Evolutionary conservation across 1,140 invertebrate genomes (phyloP), one percentile per base, ranked within the genome.

Genomic region (Dryas iulia): DNA sequence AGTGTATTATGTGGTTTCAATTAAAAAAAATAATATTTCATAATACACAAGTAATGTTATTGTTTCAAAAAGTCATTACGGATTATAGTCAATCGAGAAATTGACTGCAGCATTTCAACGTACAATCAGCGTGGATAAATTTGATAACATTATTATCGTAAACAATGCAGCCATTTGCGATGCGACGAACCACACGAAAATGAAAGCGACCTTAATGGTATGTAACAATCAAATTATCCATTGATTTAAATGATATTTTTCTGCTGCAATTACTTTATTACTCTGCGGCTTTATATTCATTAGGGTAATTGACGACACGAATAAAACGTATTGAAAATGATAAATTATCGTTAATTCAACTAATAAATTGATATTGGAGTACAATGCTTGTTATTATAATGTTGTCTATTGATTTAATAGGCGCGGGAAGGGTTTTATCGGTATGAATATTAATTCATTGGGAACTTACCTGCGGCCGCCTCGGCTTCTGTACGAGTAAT

Each of bases 401-500:
- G 39, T 53, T 61, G 26, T 61, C 39, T 61, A 61, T 61, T 61
- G 59, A 61, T 53, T 28, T 21, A 47, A 47, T 47, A 47, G 39
- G 6, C 10, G 14, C 39, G 39, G 35, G 1, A 8, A 21, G 14
- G 39, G 18, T 47, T 47, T 47, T 47, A 21, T 21, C 1, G 14
- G 18, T 53, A 52, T 62, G 59, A 53, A 62, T 62, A 62, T 58
- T 65, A 60, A 67, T 67, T 53, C 53, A 25, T 47, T 66, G 39
- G 5, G 30, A 61, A 66, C 72, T 82, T 84, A 92, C 91, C 91
- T 92, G 79, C 90, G 89, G 71, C 87, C 85, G 52, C 88, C 90
- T 60, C 86, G 86, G 76, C 88, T 92, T 73, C 92, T 83, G 69
- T 92, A 92, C 60, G 92, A 91, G 76, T 86, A 92, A 77, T 91